These are phyloP conservation scores for Danio kyathit DNA, from an alignment of 2,797 vertebrate species.

Conservation along the genomic window DNA sequence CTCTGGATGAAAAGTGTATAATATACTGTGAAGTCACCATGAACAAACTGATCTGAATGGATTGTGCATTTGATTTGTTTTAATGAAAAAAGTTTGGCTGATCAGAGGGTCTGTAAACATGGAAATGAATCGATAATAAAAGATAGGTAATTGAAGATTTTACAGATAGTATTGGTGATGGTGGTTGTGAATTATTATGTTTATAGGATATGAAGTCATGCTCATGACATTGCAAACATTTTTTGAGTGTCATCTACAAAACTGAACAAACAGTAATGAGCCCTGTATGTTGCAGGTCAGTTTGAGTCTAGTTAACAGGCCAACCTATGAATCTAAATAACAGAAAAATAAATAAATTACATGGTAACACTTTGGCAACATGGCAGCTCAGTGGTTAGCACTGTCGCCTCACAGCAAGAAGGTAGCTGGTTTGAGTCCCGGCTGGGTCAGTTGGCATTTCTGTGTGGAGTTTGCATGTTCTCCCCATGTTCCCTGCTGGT, in stretches of 20 bases:
- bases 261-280: too few relatives aligned
- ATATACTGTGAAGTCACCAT: slow-evolving; percentile 11
- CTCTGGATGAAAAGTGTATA: background rate
- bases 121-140: background rate
- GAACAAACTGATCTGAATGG: background rate
- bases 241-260: background rate
- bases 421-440: too few relatives aligned
- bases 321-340: too few relatives aligned
- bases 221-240: background rate
- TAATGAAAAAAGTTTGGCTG: background rate
- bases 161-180: background rate
- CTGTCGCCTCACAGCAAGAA: too few relatives aligned
- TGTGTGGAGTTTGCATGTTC: too few relatives aligned
- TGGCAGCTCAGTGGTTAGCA: too few relatives aligned
- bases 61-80: background rate
- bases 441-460: too few relatives aligned
- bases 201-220: background rate
- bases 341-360: too few relatives aligned
- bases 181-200: background rate
- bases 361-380: too few relatives aligned
- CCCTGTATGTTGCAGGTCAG: too few relatives aligned
- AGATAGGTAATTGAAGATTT: slow-evolving; percentile 4
- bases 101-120: background rate
- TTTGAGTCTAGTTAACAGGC: too few relatives aligned
- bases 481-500: too few relatives aligned